A percentile compares a stretch with the other conserved stretches of the same genome.
These are phyloP conservation scores for Parotocinclus haroldoi DNA, from an alignment of 2,797 vertebrate species.

Conservation along the genomic window DNA sequence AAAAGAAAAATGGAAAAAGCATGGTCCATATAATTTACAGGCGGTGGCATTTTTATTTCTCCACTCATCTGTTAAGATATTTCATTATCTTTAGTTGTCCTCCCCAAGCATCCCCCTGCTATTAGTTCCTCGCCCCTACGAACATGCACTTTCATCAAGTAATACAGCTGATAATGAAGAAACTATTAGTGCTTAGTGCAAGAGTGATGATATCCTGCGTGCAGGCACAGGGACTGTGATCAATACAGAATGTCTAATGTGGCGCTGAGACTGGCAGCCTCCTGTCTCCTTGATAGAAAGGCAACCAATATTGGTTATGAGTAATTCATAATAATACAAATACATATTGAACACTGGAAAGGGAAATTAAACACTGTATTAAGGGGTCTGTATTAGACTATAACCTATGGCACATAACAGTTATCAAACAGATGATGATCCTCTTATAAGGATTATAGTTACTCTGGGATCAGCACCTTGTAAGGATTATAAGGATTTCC, in stretches of 20 bases:
- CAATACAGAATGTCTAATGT: slow-evolving; percentile 48
- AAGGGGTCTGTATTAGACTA: not conserved
- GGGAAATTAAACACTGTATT: slow-evolving; percentile 3
- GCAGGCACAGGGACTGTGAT: slow-evolving; percentile 36
- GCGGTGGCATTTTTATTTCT: slow-evolving; percentile 36
- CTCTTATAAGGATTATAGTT: slow-evolving; percentile 3
- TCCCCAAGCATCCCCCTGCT: slow-evolving; percentile 26
- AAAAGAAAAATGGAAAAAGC: slow-evolving; percentile 51
- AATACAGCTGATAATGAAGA: slow-evolving; percentile 48
- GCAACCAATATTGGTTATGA: not conserved
- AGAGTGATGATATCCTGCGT: slow-evolving; percentile 35
- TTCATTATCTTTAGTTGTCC: slow-evolving; percentile 26
- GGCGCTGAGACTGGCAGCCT: slow-evolving; percentile 24
- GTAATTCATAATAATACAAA: slow-evolving; percentile 1
- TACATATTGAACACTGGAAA: slow-evolving; percentile 35
- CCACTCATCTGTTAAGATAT: slow-evolving; percentile 44
- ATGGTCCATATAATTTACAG: slow-evolving; percentile 34
- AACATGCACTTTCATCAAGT: slow-evolving; percentile 39
- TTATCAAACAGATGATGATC: not conserved
- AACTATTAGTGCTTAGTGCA: slow-evolving; percentile 34
- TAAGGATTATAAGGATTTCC: not conserved
- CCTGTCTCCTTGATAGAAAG: slow-evolving; percentile 15
- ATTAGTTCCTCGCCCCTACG: slow-evolving; percentile 21
- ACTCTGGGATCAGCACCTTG: not conserved
- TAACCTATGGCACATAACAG: not conserved